Percentiles rank a stretch among this genome's conserved stretches.
Evolutionary conservation across 2,797 vertebrate species (phyloP).

Genomic region (Spatula versicolor): DNA sequence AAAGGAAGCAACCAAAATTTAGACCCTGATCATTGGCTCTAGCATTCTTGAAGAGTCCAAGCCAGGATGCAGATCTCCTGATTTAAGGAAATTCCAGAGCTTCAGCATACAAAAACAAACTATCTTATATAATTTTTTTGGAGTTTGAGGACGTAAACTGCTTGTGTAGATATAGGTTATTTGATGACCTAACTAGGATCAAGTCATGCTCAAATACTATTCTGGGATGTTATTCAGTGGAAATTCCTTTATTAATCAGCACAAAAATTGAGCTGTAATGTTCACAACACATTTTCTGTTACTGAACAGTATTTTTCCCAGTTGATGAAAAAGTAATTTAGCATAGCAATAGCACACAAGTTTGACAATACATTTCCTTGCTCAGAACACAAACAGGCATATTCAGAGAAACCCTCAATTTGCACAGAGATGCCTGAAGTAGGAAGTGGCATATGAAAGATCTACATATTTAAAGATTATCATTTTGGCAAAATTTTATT

Average conservation of each 20-base stretch:
- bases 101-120: not conserved
- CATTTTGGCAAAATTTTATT: not conserved
- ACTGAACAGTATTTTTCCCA: not conserved
- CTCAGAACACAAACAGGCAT: not conserved
- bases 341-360: no score
- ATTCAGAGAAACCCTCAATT: not conserved
- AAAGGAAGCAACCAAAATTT: not conserved
- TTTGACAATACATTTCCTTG: not conserved
- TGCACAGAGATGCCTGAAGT: not conserved
- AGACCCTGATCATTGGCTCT: not conserved
- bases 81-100: not conserved
- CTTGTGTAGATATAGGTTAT: not conserved
- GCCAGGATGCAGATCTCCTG: fast-evolving
- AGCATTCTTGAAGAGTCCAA: not conserved
- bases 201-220: not conserved
- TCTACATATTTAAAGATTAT: not conserved
- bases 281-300: not conserved
- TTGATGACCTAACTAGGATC: not conserved
- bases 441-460: not conserved
- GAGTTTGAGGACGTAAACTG: not conserved
- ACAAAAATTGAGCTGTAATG: not conserved
- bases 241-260: not conserved
- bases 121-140: not conserved
- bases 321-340: not conserved
- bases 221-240: not conserved